These are phyloP conservation scores for Gambusia yucatana DNA, from an alignment of 2,797 vertebrate genomes.

Conservation along the genomic window DNA sequence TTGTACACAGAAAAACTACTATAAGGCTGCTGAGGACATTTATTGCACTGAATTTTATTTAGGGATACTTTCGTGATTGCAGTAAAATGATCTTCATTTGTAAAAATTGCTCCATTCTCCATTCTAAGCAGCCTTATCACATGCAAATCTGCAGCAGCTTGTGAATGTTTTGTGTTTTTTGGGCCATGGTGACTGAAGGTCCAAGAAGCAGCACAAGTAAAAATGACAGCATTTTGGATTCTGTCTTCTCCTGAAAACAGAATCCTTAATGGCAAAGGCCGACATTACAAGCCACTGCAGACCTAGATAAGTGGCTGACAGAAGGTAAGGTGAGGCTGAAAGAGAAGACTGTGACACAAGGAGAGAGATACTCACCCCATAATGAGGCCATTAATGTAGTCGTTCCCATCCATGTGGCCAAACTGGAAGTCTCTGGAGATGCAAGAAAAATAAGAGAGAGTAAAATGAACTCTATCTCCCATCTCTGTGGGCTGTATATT, in stretches of 20 bases:
- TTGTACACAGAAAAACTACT: background rate
- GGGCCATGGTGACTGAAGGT: background rate
- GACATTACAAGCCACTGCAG: conserved; percentile 44
- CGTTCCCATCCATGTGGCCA: conserved; percentile 96
- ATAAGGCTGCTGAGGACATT: background rate
- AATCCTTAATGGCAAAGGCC: conserved; percentile 60
- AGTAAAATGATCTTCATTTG: background rate
- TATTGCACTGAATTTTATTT: background rate
- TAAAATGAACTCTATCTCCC: background rate
- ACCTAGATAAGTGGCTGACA: conserved; percentile 51
- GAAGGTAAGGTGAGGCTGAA: conserved; percentile 52
- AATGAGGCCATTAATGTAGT: conserved; percentile 96
- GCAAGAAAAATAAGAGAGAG: conserved; percentile 18
- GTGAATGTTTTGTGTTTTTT: conserved; percentile 4
- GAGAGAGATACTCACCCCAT: conserved; percentile 91
- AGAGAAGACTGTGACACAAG: conserved; percentile 26
- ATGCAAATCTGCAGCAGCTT: conserved; percentile 17
- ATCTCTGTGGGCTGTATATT: conserved; percentile 25
- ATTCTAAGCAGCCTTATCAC: background rate
- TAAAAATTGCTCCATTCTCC: conserved; percentile 23
- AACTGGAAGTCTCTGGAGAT: conserved; percentile 90
- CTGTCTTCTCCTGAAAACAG: conserved; percentile 60
- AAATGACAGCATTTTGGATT: conserved; percentile 48
- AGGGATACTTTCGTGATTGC: too few relatives aligned
- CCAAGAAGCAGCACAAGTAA: conserved; percentile 30